phyloP scores from a whole-genome alignment of 2,888 invertebrate species.

The Pammene aurita region DNA sequence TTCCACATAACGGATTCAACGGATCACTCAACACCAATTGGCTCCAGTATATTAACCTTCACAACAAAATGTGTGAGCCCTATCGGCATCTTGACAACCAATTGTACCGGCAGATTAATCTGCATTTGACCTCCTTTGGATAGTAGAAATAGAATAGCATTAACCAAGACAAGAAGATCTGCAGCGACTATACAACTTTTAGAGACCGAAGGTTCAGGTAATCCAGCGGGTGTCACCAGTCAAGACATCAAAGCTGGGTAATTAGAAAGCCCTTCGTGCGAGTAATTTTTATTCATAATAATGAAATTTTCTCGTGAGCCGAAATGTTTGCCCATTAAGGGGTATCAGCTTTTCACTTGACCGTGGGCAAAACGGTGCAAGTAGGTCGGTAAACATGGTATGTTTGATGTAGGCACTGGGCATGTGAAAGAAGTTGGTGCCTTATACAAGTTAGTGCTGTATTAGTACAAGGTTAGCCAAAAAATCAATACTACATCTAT shows the following conservation, averaged over 20 bases:
- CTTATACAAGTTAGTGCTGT: no score
- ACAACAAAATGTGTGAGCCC: conserved; percentile 33
- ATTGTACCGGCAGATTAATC: conserved; percentile 36
- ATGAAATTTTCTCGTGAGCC: conserved; percentile 63
- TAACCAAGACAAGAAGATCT: conserved; percentile 19
- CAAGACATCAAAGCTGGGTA: conserved; percentile 51
- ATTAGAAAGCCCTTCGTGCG: conserved; percentile 64
- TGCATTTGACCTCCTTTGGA: conserved; percentile 39
- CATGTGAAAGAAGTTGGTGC: conserved; percentile 6
- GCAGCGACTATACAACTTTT: background rate
- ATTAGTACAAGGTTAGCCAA: no score
- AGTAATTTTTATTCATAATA: conserved; percentile 53
- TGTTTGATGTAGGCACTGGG: conserved; percentile 14
- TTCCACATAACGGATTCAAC: conserved; percentile 23
- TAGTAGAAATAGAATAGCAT: conserved; percentile 31
- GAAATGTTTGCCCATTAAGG: conserved; percentile 52
- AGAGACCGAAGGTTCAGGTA: background rate
- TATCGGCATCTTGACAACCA: conserved; percentile 36
- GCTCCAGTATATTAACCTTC: conserved; percentile 31
- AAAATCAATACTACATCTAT: no score
- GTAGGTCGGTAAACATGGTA: conserved; percentile 35
- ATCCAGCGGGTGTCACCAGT: conserved; percentile 34
- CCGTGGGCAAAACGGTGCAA: conserved; percentile 36
- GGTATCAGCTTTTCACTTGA: conserved; percentile 40
- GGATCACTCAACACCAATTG: conserved; percentile 23